Evolutionary conservation across 2,113 vertebrate species (phyloP), one percentile per base, ranked within the genome.

Genomic region (Vidua macroura): DNA sequence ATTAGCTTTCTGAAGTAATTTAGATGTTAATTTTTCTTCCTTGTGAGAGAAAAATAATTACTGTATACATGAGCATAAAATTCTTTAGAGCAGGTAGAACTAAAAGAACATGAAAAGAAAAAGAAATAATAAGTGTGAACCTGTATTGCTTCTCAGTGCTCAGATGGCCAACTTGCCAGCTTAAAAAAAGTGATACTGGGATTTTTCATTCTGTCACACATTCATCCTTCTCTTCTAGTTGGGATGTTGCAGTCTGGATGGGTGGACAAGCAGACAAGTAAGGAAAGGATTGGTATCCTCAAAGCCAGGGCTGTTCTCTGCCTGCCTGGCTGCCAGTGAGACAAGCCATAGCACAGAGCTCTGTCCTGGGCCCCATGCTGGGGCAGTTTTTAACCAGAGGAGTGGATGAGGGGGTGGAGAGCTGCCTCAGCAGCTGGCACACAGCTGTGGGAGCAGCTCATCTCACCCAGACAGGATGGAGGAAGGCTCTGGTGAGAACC

Each of bases 1-100:
- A 59, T 86, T 81, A 92, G 31, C 37, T 86, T 93, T 93, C 43
- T 78, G 46, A 94, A 86, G 48, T 90, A 77, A 88, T 94, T 86
- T 85, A 53, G 27, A 88, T 88, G 24, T 93, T 86, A 63, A 72
- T 92, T 91, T 90, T 86, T 84, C 73, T 89, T 93, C 33, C 41
- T 76, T 63, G 11, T 4, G 6, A 88, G 56, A 75, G 74, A 83
- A 78, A 79, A 95, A 72, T 84, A 91, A 86, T 92, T 95, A 28
- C 72, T 88, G 30, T 72, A 75, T 64, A 56, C 24, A 60, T 8
- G 23, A 96, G 28, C 35, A 84, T 69, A 63, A 80, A 56, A 59
- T 55, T 86, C 69, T 63, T 83, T 81, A 55, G 27, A 88, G 55
- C 35, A 86, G 20, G 28, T 81, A 70, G 37, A 82, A 81, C 15